phyloP scores from a whole-genome alignment of 1,140 invertebrate species.

The Magallana ariakensis region DNA sequence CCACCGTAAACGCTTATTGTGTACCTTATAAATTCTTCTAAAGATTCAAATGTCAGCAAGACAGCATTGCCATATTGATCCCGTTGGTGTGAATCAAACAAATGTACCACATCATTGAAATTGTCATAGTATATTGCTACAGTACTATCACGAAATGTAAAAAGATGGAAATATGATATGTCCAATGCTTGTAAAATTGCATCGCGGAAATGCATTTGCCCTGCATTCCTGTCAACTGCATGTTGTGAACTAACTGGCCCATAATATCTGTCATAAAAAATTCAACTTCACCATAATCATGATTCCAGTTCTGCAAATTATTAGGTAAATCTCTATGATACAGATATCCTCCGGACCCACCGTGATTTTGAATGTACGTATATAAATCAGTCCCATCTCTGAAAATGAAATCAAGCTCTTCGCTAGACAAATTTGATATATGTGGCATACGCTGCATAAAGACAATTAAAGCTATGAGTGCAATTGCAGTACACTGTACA shows the following conservation, averaged over 20 bases:
- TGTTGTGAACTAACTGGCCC: too few species aligned
- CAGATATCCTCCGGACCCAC: neutral
- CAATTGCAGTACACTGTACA: too few species aligned
- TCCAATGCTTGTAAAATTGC: too few species aligned
- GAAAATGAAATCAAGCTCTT: neutral
- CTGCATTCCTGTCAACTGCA: too few species aligned
- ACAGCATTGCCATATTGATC: conserved; percentile 12
- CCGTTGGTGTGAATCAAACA: neutral
- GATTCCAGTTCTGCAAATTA: neutral
- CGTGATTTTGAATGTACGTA: neutral
- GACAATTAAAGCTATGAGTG: too few species aligned
- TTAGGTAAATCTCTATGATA: neutral
- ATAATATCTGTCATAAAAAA: too few species aligned
- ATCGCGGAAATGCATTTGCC: too few species aligned
- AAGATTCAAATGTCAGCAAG: neutral
- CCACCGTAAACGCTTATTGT: conserved; percentile 3
- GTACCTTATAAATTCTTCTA: neutral
- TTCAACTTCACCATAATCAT: neutral
- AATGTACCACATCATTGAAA: neutral
- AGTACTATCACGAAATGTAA: conserved; percentile 16
- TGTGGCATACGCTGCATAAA: too few species aligned
- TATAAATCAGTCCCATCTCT: neutral
- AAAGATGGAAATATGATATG: neutral
- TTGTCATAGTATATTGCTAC: neutral
- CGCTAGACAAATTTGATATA: too few species aligned